Evolutionary conservation across 2,113 vertebrate species (phyloP).

Genomic region (Xenopus laevis): DNA sequence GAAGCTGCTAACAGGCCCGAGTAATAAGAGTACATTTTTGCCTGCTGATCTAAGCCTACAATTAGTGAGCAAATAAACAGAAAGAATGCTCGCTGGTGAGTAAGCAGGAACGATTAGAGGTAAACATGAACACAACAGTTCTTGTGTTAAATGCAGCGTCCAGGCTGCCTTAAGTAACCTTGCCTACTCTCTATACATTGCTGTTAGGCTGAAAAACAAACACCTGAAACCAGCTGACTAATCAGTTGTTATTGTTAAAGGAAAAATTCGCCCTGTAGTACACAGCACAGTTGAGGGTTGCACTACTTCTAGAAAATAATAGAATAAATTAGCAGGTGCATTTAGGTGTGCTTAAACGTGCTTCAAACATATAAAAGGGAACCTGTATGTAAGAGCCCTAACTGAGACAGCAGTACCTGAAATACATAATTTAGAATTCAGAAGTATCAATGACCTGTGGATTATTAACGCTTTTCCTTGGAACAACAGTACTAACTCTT

Average conservation of each 20-base stretch:
- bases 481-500: no score
- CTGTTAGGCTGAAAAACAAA: slow-evolving; percentile 8
- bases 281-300: background rate
- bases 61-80: slow-evolving; percentile 6
- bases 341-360: no score
- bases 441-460: no score
- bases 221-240: slow-evolving; percentile 3
- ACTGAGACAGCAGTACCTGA: no score
- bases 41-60: background rate
- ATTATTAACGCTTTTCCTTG: no score
- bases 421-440: no score
- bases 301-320: no score
- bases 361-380: no score
- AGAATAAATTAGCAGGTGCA: no score
- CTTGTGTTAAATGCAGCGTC: slow-evolving; percentile 1
- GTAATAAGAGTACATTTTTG: slow-evolving; percentile 1
- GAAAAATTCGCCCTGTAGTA: slow-evolving; percentile 7
- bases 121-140: background rate
- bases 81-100: background rate
- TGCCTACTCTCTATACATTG: slow-evolving; percentile 4
- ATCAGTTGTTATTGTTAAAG: slow-evolving; percentile 23
- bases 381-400: no score
- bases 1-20: background rate
- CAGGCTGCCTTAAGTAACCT: slow-evolving; percentile 34
- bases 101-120: slow-evolving; percentile 3